Conservation (phyloP, 1,140 invertebrate genomes). For the Orius insidiosus region DNA sequence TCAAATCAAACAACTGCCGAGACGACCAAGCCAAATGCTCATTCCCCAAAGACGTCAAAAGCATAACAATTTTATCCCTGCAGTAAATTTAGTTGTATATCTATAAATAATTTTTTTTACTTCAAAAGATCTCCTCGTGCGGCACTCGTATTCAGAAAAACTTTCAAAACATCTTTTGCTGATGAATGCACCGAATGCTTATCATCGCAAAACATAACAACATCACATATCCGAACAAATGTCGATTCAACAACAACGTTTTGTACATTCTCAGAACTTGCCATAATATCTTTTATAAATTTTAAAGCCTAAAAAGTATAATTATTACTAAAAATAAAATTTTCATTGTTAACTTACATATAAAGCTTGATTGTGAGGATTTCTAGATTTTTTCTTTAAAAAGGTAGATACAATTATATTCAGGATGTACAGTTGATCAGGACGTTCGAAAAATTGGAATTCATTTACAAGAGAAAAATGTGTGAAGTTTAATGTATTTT, state of each 20-base stretch:
- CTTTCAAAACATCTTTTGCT: constrained; percentile 3
- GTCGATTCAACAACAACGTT: background rate
- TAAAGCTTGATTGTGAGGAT: constrained; percentile 4
- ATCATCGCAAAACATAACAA: constrained; percentile 9
- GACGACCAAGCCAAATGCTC: constrained; percentile 17
- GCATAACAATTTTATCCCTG: constrained; percentile 8
- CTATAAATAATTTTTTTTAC: background rate
- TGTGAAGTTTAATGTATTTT: background rate
- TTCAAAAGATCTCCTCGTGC: background rate
- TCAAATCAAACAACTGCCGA: constrained; percentile 14
- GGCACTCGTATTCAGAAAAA: constrained; percentile 4
- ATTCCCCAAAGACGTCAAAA: constrained; percentile 13
- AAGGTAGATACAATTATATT: constrained; percentile 5
- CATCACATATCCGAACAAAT: constrained; percentile 9
- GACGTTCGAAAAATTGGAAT: constrained; percentile 2
- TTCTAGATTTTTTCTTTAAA: constrained; percentile 11
- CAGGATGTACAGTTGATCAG: constrained; percentile 4
- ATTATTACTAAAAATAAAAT: no score
- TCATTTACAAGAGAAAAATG: background rate
- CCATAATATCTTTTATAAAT: constrained; percentile 7
- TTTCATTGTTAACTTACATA: constrained; percentile 6
- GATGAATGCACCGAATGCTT: background rate
- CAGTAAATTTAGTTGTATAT: constrained; percentile 4
- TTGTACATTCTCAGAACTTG: no score
- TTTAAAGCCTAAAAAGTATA: constrained; percentile 7